phyloP scores from a whole-genome alignment of 2,113 vertebrate species.

The Thalassarche chlororhynchos region DNA sequence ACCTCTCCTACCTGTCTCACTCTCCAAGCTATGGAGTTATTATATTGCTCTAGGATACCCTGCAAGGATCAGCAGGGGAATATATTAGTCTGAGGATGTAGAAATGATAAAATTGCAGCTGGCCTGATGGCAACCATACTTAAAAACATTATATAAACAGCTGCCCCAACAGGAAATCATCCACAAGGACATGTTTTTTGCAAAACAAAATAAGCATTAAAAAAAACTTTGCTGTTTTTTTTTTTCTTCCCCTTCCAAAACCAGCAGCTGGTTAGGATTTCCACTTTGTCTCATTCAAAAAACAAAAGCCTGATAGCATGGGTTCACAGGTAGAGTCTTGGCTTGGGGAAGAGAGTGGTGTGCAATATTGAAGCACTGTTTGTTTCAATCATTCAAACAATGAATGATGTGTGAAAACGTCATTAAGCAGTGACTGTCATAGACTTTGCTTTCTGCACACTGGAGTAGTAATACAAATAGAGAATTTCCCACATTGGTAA shows the following conservation, averaged over 20 bases:
- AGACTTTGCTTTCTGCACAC: not conserved
- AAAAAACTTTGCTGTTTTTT: not conserved
- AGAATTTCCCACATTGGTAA: not conserved
- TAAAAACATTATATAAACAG: not conserved
- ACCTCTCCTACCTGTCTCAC: not conserved
- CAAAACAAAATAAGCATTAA: not conserved
- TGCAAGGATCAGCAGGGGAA: not conserved
- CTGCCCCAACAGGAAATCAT: not conserved
- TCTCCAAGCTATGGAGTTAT: not conserved
- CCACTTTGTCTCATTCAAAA: not conserved
- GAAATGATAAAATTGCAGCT: not conserved
- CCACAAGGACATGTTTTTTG: not conserved
- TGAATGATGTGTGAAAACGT: not conserved
- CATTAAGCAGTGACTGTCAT: not conserved
- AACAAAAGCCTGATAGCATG: not conserved
- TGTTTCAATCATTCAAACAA: not conserved
- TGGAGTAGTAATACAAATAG: conserved; percentile 9
- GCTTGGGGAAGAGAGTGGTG: not conserved
- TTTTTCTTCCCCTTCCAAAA: not conserved
- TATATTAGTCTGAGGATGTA: not conserved
- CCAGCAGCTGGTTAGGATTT: not conserved
- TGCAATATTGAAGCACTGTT: not conserved
- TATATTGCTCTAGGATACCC: not conserved
- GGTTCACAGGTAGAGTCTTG: not conserved
- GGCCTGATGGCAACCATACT: not conserved